Conservation (phyloP, 1,140 invertebrate species). For the Pinna nobilis region DNA sequence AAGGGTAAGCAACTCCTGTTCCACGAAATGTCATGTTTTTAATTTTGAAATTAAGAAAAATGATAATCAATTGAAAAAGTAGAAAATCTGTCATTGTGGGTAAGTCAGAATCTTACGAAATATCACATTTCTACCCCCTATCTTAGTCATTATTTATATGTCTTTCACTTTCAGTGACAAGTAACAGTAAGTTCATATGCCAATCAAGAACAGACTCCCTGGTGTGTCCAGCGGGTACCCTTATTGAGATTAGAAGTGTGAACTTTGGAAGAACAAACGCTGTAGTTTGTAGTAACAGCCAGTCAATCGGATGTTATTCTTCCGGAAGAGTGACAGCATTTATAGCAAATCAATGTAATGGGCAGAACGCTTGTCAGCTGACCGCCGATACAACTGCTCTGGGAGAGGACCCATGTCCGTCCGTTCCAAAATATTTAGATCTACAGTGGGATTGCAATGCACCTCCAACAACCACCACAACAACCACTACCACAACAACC, state of each 20-base stretch:
- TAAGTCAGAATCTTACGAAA: too few relatives aligned
- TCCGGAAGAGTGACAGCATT: conserved; percentile 28
- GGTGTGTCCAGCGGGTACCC: conserved; percentile 15
- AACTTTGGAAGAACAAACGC: conserved; percentile 37
- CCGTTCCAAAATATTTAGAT: conserved; percentile 39
- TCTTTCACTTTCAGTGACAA: conserved; percentile 14
- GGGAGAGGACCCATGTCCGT: conserved; percentile 40
- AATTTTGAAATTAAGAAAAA: too few relatives aligned
- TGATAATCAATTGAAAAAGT: too few relatives aligned
- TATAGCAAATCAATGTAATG: conserved; percentile 32
- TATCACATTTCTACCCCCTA: too few relatives aligned
- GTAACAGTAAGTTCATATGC: conserved; percentile 33
- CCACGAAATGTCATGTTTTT: too few relatives aligned
- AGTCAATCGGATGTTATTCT: conserved; percentile 34
- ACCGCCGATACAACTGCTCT: conserved; percentile 20
- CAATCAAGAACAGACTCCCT: conserved; percentile 31
- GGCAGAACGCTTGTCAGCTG: conserved; percentile 24
- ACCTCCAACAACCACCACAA: conserved; percentile 31
- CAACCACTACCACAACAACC: conserved; percentile 33
- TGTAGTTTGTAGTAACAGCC: conserved; percentile 25
- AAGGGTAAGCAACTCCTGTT: too few relatives aligned
- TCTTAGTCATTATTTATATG: too few relatives aligned
- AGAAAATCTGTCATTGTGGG: too few relatives aligned
- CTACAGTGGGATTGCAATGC: conserved; percentile 37
- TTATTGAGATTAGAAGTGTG: conserved; percentile 35